These are phyloP conservation scores for Pteronura brasiliensis DNA, from an alignment of 2,113 vertebrate genomes.

Conservation along the genomic window DNA sequence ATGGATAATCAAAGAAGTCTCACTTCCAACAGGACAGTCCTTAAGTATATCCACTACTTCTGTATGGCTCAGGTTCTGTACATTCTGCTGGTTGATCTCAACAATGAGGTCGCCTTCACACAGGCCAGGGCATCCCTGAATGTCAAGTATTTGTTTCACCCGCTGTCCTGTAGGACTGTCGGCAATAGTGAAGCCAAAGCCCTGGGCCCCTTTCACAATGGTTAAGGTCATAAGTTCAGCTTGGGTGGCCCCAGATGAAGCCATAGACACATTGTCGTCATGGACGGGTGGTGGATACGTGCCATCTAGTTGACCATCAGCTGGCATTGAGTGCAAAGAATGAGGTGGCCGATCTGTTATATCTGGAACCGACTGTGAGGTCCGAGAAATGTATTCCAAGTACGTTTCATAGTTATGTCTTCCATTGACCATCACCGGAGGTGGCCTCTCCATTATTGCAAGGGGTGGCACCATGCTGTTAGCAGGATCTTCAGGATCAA, in stretches of 20 bases:
- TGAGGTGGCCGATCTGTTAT: slow-evolving; percentile 89
- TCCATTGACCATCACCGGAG: slow-evolving; percentile 93
- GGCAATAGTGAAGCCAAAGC: slow-evolving; percentile 98
- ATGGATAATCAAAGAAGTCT: slow-evolving; percentile 95
- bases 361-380: slow-evolving; percentile 93
- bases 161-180: slow-evolving; percentile 96
- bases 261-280: slow-evolving; percentile 97
- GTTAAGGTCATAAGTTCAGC: slow-evolving; percentile 96
- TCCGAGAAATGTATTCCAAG: slow-evolving; percentile 97
- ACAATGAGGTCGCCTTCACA: slow-evolving; percentile 97
- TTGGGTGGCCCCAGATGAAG: slow-evolving; percentile 94
- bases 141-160: slow-evolving; percentile 98
- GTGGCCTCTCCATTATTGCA: slow-evolving; percentile 95
- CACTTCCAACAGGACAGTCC: slow-evolving; percentile 93
- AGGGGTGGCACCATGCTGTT: slow-evolving; percentile 93
- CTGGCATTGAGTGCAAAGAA: slow-evolving; percentile 89
- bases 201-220: slow-evolving; percentile 98
- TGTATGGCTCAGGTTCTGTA: slow-evolving; percentile 93
- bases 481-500: slow-evolving; percentile 94
- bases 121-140: slow-evolving; percentile 96
- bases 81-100: slow-evolving; percentile 97
- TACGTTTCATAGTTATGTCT: slow-evolving; percentile 96
- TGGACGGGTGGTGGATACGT: slow-evolving; percentile 93
- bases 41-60: slow-evolving; percentile 99
- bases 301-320: slow-evolving; percentile 94